Evolutionary conservation across 2,113 vertebrate genomes (phyloP).

Genomic region (Sula dactylatra): DNA sequence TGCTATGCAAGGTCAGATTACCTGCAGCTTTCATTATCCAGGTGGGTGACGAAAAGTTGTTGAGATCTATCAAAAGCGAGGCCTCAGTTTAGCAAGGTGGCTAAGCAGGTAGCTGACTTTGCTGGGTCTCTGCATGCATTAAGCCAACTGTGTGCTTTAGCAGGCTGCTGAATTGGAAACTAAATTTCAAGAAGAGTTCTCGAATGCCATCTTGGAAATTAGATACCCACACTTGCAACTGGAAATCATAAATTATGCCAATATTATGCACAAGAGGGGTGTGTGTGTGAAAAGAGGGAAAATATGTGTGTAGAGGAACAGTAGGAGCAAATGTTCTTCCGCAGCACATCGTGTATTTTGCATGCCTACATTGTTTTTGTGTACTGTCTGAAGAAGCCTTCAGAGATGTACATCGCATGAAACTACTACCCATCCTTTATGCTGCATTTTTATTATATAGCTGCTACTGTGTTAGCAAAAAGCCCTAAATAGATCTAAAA

Average conservation of each 20-base stretch:
- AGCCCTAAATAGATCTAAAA: not conserved
- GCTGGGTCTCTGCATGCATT: not conserved
- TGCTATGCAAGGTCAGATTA: not conserved
- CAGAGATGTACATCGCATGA: not conserved
- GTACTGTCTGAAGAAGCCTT: not conserved
- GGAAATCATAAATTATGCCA: not conserved
- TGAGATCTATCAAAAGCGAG: not conserved
- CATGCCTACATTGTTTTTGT: fast-evolving
- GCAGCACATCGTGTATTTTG: not conserved
- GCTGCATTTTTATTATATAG: not conserved
- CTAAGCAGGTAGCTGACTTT: not conserved
- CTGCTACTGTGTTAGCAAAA: not conserved
- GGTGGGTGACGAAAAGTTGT: not conserved
- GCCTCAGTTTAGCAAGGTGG: not conserved
- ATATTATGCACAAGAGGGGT: not conserved
- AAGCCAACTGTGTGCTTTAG: not conserved
- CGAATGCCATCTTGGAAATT: not conserved
- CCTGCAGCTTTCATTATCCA: not conserved
- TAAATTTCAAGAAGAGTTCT: not conserved
- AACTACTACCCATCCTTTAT: not conserved
- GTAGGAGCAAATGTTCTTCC: not conserved
- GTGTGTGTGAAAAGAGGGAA: not conserved
- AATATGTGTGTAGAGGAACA: not conserved
- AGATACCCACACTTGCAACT: not conserved
- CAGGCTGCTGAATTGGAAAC: not conserved